Conservation (phyloP, 23 tunicate genomes). For the Trididemnum clinides region DNA sequence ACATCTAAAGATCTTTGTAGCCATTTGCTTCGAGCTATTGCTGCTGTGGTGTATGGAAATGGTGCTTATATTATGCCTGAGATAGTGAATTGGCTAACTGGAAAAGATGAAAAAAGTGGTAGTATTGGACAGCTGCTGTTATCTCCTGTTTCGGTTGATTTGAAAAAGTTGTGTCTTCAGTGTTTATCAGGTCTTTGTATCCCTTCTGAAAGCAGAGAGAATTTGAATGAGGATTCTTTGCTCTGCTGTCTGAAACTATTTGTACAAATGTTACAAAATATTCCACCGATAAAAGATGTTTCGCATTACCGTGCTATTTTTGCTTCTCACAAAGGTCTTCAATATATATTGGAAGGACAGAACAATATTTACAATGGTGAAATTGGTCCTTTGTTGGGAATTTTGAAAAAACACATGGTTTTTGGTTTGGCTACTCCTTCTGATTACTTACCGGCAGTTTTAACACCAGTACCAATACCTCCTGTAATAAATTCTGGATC, state of each 20-base stretch:
- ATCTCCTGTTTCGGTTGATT: conserved; percentile 25
- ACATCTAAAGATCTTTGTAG: not conserved
- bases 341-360: conserved; percentile 45
- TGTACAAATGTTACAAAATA: conserved; percentile 50
- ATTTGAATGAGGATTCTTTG: conserved; percentile 36
- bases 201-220: conserved; percentile 45
- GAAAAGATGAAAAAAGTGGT: conserved; percentile 15
- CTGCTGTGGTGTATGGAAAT: conserved; percentile 78
- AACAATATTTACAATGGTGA: conserved; percentile 20
- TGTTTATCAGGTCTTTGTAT: conserved; percentile 66
- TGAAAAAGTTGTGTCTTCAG: conserved; percentile 43
- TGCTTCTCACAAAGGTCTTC: conserved; percentile 64
- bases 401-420: conserved; percentile 70
- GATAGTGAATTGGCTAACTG: conserved; percentile 48
- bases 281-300: conserved; percentile 9
- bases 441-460: conserved; percentile 29
- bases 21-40: conserved; percentile 49
- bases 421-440: conserved; percentile 40
- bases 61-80: conserved; percentile 79
- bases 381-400: conserved; percentile 69
- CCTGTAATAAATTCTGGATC: not conserved
- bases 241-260: conserved; percentile 62
- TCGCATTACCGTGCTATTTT: conserved; percentile 35
- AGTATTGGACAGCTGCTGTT: conserved; percentile 17
- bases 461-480: conserved; percentile 78